Percentiles rank a stretch among this genome's conserved stretches.
Evolutionary conservation across 1,140 invertebrate genomes (phyloP).

Genomic region (Megathymus violae): DNA sequence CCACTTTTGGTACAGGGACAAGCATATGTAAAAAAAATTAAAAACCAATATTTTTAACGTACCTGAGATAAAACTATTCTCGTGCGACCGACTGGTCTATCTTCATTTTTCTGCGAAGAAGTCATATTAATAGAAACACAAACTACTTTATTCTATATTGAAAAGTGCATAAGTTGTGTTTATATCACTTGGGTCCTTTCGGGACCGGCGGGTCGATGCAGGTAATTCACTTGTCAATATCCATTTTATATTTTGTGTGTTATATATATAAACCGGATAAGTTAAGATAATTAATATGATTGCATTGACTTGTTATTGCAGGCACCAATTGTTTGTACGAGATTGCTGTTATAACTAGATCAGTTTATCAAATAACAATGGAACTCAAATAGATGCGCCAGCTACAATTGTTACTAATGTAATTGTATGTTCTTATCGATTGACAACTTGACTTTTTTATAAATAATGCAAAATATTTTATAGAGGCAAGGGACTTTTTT

Average conservation of each 20-base stretch:
- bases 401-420: neutral
- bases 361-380: conserved; percentile 5
- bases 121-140: conserved; percentile 1
- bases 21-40: too few relatives aligned
- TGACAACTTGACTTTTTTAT: too few relatives aligned
- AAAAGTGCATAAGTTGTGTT: neutral
- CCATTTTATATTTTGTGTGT: neutral
- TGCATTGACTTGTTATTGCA: conserved; percentile 1
- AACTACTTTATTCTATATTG: neutral
- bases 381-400: neutral
- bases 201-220: neutral
- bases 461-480: too few relatives aligned
- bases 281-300: neutral
- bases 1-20: too few relatives aligned
- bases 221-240: neutral
- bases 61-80: conserved; percentile 32
- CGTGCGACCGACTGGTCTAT: conserved; percentile 7
- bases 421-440: too few relatives aligned
- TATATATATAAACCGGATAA: neutral
- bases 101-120: conserved; percentile 13
- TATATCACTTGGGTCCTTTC: neutral
- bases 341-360: conserved; percentile 1
- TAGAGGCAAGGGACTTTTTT: too few relatives aligned
- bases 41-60: too few relatives aligned
- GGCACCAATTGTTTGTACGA: conserved; percentile 12